phyloP scores from a whole-genome alignment of 30 jellyfish, hydroid and myxozoan genomes.

The Aurelia sp. region DNA sequence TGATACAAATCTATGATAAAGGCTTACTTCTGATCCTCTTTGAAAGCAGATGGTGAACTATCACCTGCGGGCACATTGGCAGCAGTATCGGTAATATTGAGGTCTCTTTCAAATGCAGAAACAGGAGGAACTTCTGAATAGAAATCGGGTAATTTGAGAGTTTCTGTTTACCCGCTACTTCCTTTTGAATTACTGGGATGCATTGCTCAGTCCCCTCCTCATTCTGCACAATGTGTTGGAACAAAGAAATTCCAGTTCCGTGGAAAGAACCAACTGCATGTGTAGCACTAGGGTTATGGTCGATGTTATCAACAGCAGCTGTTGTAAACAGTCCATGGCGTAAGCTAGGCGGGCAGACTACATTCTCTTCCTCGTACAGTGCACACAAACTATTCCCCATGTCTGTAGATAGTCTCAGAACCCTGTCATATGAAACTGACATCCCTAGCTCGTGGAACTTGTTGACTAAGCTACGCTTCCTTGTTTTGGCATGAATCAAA shows the following conservation, averaged over 20 bases:
- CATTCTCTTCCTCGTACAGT: conserved; percentile 20
- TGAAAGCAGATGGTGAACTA: too few species aligned
- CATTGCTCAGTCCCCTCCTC: conserved; percentile 24
- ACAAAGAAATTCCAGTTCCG: conserved; percentile 36
- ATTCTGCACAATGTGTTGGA: conserved; percentile 17
- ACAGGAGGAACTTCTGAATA: too few species aligned
- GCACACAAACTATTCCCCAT: not conserved
- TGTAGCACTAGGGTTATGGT: conserved; percentile 34
- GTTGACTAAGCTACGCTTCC: conserved; percentile 14
- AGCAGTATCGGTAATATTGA: too few species aligned
- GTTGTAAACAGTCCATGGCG: conserved; percentile 3
- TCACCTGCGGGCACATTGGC: too few species aligned
- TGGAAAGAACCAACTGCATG: conserved; percentile 21
- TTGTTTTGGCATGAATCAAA: conserved; percentile 21
- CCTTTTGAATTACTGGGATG: conserved; percentile 16
- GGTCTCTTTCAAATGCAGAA: too few species aligned
- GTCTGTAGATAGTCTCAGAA: conserved; percentile 12
- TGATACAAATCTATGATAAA: too few species aligned
- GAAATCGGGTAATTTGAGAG: conserved; percentile 10
- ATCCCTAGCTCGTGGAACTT: conserved; percentile 6
- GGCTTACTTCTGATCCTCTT: too few species aligned
- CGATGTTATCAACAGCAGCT: conserved; percentile 36
- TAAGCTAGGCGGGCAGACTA: conserved; percentile 29
- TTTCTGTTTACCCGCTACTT: conserved; percentile 3
- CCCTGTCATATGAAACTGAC: conserved; percentile 19